Evolutionary conservation across 2,888 invertebrate species (phyloP), one percentile per base, ranked within the genome.

Genomic region (Acrocyrtus sp.): DNA sequence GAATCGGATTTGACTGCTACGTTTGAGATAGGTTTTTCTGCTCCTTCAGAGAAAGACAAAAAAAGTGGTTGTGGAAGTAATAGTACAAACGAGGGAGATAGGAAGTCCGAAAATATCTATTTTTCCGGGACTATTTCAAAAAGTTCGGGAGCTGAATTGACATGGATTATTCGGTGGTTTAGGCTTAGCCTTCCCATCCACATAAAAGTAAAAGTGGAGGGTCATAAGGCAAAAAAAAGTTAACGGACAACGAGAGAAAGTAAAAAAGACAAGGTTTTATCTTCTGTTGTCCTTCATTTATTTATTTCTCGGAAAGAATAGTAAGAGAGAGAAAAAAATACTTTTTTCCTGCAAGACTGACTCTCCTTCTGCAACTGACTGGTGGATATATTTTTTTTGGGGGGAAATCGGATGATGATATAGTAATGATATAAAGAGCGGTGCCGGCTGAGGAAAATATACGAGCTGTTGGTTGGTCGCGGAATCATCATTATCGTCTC

Each of bases 201-300:
- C 12, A 50, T 34, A 50, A 24, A n/a, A 15, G 41, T 15, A 54
- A 29, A 48, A 48, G n/a, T n/a, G 24, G 39, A 48, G 39, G 56
- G 57, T 66, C 66, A 50, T 26, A 58, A 51, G 58, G 58, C 67
- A 67, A 57, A n/a, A n/a, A n/a, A 50, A 67, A 57, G 54, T 47
- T 56, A 62, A 41, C 62, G 53, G 63, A 45, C 19, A 27, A 3
- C 19, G 48, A 19, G 54, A n/a, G 3, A 39, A 26, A 6, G 48
- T 12, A 43, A n/a, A 39, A 41, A 24, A 22, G 41, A 43, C 56
- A 24, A 57, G 26, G 5, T 48, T 57, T 57, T 57, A 57, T 66
- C 57, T 22, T n/a, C 24, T n/a, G n/a, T 57, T 57, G 57, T 66
- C 57, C 66, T 57, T 66, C 66, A 48, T 48, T 63, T 63, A 63